Evolutionary conservation across 2,888 invertebrate genomes (phyloP).

Genomic region (Limnephilus rhombicus): DNA sequence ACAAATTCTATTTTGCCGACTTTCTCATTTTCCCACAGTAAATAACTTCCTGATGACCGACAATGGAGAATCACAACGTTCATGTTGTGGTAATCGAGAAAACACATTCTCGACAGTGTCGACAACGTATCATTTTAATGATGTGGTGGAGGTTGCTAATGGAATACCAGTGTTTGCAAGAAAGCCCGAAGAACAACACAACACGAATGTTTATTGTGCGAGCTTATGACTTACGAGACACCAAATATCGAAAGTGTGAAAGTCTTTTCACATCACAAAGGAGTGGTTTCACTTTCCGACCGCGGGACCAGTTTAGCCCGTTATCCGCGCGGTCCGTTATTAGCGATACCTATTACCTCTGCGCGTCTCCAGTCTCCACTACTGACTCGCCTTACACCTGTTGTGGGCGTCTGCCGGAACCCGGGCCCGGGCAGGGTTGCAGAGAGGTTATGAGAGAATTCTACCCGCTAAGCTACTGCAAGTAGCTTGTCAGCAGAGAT

Average conservation of each 20-base stretch:
- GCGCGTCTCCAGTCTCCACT: background rate
- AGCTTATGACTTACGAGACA: background rate
- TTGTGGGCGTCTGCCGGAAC: background rate
- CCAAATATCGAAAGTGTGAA: slow-evolving; percentile 21
- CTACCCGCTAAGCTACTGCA: too few relatives aligned
- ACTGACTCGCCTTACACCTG: background rate
- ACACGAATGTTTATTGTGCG: background rate
- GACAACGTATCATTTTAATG: background rate
- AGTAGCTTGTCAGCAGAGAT: too few relatives aligned
- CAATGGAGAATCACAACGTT: background rate
- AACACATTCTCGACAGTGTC: background rate
- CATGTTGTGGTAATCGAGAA: background rate
- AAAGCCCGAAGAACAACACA: background rate
- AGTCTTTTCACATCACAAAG: slow-evolving; percentile 10
- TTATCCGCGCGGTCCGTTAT: background rate
- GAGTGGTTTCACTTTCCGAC: slow-evolving; percentile 22
- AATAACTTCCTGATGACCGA: background rate
- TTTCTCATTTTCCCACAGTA: background rate
- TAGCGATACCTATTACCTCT: background rate
- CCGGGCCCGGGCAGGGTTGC: too few relatives aligned
- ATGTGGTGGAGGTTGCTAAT: background rate
- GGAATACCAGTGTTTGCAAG: background rate
- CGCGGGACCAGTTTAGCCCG: slow-evolving; percentile 9
- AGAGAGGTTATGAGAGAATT: too few relatives aligned
- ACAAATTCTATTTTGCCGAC: background rate